Evolutionary conservation across 2,888 invertebrate species (phyloP).

Genomic region (Horisme vitalbata): DNA sequence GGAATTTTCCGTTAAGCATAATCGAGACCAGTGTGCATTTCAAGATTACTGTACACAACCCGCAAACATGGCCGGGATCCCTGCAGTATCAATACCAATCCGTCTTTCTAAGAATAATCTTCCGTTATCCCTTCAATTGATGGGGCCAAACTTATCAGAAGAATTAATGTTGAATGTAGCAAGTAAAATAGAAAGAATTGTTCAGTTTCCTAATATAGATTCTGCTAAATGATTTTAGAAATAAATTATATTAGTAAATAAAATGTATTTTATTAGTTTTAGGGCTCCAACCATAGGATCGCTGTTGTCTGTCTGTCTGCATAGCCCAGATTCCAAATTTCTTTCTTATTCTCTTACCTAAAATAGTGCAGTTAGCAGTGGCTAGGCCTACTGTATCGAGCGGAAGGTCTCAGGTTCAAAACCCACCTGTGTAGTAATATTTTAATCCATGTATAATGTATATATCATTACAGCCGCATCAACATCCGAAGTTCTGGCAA

Average conservation of each 20-base stretch:
- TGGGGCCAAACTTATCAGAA: constrained; percentile 91
- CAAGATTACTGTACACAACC: constrained; percentile 98
- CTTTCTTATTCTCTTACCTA: no score
- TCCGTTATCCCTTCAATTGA: constrained; percentile 94
- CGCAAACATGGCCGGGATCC: constrained; percentile 98
- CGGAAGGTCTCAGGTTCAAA: no score
- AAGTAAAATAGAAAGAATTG: constrained; percentile 89
- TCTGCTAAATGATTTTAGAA: constrained; percentile 3
- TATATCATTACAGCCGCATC: constrained; percentile 46
- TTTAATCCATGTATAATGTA: no score
- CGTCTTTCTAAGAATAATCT: constrained; percentile 87
- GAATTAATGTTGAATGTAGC: constrained; percentile 88
- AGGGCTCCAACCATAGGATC: no score
- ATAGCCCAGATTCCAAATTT: no score
- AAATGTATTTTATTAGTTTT: neutral
- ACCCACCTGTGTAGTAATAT: no score
- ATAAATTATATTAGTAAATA: constrained; percentile 9
- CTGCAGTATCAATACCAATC: constrained; percentile 94
- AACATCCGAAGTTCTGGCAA: constrained; percentile 54
- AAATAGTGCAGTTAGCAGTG: no score
- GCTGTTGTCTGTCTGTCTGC: no score
- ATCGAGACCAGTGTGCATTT: constrained; percentile 92
- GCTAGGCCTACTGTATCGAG: no score
- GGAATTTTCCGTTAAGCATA: constrained; percentile 90
- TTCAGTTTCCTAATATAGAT: constrained; percentile 83